Evolutionary conservation across 1,140 invertebrate genomes (phyloP).

Genomic region (Marisa cornuarietis): DNA sequence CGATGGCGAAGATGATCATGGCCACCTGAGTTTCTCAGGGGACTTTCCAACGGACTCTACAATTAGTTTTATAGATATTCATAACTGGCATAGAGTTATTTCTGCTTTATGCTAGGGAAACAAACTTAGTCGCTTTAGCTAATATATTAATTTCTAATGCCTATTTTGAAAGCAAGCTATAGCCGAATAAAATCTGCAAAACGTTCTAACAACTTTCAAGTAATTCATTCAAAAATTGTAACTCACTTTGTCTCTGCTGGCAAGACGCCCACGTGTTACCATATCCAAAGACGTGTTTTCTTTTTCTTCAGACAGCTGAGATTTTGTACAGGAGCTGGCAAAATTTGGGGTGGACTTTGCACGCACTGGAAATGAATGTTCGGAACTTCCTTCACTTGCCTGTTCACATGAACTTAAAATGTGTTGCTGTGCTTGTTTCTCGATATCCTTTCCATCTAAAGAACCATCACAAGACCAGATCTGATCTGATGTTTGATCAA

Average conservation of each 20-base stretch:
- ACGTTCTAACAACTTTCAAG: too few relatives aligned
- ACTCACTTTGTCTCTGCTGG: conserved; percentile 18
- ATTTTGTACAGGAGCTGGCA: not conserved
- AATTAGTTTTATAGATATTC: too few relatives aligned
- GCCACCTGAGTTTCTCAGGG: not conserved
- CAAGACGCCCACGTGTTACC: not conserved
- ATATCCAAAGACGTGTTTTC: not conserved
- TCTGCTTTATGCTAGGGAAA: too few relatives aligned
- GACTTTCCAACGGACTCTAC: not conserved
- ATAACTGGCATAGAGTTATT: too few relatives aligned
- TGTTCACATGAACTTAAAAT: not conserved
- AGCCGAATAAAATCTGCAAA: too few relatives aligned
- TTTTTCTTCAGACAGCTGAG: not conserved
- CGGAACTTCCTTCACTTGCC: not conserved
- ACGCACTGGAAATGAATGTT: not conserved
- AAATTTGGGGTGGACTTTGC: conserved; percentile 20
- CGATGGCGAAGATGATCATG: conserved; percentile 20
- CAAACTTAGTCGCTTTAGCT: too few relatives aligned
- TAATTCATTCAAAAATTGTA: too few relatives aligned
- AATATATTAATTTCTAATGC: too few relatives aligned
- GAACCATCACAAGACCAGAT: not conserved
- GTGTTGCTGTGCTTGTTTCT: not conserved
- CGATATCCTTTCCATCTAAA: not conserved
- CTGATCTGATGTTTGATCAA: not conserved
- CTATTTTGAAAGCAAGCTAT: too few relatives aligned